Conservation (phyloP, 2,797 vertebrate genomes). For the Ptychadena robeensis region DNA sequence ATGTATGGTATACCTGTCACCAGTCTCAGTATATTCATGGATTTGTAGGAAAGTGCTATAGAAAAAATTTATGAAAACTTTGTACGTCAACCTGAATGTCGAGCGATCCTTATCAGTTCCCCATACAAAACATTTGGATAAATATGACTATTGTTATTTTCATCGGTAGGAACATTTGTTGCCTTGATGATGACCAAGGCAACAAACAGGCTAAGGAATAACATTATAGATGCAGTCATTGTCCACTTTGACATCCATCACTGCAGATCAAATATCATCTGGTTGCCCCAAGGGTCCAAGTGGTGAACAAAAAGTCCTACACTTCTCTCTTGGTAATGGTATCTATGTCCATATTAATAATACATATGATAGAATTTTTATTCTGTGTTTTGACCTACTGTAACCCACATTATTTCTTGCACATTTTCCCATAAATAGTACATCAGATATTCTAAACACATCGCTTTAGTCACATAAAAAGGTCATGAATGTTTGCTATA, state of each 20-base stretch:
- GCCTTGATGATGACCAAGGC: neutral
- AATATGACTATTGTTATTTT: neutral
- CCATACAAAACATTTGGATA: neutral
- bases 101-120: neutral
- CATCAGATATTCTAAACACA: neutral
- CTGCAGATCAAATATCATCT: neutral
- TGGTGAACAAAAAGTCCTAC: neutral
- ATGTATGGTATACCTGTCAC: too few species aligned
- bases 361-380: neutral
- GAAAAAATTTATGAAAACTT: too few species aligned
- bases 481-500: neutral
- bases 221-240: neutral
- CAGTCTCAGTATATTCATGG: too few species aligned
- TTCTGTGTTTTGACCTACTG: neutral
- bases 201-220: neutral
- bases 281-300: too few species aligned
- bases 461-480: neutral
- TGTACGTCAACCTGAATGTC: too few species aligned
- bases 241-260: neutral
- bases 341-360: neutral
- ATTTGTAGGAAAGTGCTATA: too few species aligned
- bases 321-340: neutral
- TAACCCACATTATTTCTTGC: slow-evolving; percentile 8
- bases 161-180: neutral
- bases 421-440: neutral